A percentile compares a stretch with the other conserved stretches of the same genome.
phyloP scores from a whole-genome alignment of 2,797 vertebrate species.

The Xenentodon cancila region DNA sequence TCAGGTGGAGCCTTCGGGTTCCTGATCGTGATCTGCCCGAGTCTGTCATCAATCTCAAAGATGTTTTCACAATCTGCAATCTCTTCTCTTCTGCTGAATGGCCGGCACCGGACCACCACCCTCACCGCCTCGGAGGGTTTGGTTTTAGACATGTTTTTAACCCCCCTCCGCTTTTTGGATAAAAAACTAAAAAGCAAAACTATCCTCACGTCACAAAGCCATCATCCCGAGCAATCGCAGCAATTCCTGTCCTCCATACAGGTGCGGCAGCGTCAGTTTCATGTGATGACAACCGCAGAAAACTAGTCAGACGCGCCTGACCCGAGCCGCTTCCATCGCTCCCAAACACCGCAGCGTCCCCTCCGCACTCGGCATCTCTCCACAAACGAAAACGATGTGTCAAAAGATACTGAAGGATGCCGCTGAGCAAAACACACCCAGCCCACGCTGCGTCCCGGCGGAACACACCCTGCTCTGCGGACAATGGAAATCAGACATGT shows the following conservation, averaged over 20 bases:
- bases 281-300: neutral
- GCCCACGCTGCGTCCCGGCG: conserved; percentile 61
- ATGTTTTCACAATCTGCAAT: conserved; percentile 82
- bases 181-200: neutral
- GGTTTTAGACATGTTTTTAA: conserved; percentile 78
- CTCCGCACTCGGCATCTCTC: conserved; percentile 27
- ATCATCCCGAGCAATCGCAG: neutral
- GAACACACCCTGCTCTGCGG: conserved; percentile 83
- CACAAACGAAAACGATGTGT: conserved; percentile 10
- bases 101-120: conserved; percentile 97
- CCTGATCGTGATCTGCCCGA: too few species aligned
- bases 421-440: conserved; percentile 34
- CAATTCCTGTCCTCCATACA: conserved; percentile 2
- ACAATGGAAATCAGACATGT: conserved; percentile 78
- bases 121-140: conserved; percentile 89
- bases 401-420: conserved; percentile 31
- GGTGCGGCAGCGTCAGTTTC: conserved; percentile 16
- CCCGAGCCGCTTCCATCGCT: neutral
- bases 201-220: conserved; percentile 12
- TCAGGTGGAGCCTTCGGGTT: too few species aligned
- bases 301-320: conserved; percentile 33
- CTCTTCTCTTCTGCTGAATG: conserved; percentile 88
- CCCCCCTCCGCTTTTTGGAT: neutral
- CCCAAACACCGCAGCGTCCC: conserved; percentile 21
- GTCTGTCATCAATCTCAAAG: conserved; percentile 87